Percentiles rank a stretch among this genome's conserved stretches.
Evolutionary conservation across 2,888 invertebrate species (phyloP).

Genomic region (Ectemnius cavifrons): DNA sequence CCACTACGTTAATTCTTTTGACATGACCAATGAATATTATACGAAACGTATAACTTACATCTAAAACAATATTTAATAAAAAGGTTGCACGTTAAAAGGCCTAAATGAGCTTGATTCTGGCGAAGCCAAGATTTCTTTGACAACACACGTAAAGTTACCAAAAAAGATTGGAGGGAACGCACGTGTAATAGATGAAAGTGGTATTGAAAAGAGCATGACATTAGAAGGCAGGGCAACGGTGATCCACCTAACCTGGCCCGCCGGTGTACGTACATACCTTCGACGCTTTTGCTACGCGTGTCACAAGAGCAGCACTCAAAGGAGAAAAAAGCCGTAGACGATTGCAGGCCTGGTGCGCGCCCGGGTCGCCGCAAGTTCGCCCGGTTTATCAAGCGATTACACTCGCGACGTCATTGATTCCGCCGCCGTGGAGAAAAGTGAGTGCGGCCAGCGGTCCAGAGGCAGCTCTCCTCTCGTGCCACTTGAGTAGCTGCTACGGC

Average conservation of each 20-base stretch:
- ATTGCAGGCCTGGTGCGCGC: conserved; percentile 35
- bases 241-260: conserved; percentile 65
- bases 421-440: conserved; percentile 19
- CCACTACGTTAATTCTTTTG: too few species aligned
- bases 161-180: too few species aligned
- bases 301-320: conserved; percentile 37
- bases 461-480: conserved; percentile 30
- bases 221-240: conserved; percentile 16
- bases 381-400: conserved; percentile 33
- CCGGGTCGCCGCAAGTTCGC: conserved; percentile 33
- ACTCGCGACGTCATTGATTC: conserved; percentile 39
- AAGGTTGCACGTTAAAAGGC: too few species aligned
- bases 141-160: too few species aligned
- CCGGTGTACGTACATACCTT: conserved; percentile 63
- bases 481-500: conserved; percentile 30
- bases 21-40: too few species aligned
- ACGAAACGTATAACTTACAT: too few species aligned
- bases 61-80: too few species aligned
- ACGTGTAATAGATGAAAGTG: too few species aligned
- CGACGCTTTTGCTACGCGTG: conserved; percentile 54
- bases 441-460: conserved; percentile 8
- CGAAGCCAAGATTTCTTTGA: too few species aligned
- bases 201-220: too few species aligned
- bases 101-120: too few species aligned
- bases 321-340: conserved; percentile 46